phyloP scores from a whole-genome alignment of 23 tunicate species.

The Clavelina lepadiformis region DNA sequence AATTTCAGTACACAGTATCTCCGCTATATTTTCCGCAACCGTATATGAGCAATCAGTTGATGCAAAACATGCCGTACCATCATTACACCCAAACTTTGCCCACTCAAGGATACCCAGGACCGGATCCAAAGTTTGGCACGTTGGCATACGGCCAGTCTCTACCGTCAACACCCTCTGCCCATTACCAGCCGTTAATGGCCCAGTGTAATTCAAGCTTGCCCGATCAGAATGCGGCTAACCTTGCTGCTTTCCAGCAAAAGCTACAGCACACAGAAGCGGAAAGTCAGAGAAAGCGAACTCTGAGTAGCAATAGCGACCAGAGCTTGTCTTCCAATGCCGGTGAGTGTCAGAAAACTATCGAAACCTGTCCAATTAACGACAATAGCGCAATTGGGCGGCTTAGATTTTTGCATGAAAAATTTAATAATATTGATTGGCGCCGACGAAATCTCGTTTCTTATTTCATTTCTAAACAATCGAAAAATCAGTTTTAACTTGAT shows the following conservation, averaged over 20 bases:
- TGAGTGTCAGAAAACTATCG: slow-evolving; percentile 12
- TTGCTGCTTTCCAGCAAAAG: too few relatives aligned
- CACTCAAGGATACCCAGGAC: background rate
- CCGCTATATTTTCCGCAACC: background rate
- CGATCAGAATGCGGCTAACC: too few relatives aligned
- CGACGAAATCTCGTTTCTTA: too few relatives aligned
- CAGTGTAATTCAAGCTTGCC: too few relatives aligned
- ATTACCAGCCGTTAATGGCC: too few relatives aligned
- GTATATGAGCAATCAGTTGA: background rate
- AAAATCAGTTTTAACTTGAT: too few relatives aligned
- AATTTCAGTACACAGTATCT: background rate
- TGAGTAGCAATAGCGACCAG: slow-evolving; percentile 76
- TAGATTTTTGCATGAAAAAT: too few relatives aligned
- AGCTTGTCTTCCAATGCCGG: slow-evolving; percentile 67
- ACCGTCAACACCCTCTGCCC: background rate
- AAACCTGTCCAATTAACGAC: background rate
- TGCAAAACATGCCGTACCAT: background rate
- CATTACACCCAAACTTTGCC: background rate
- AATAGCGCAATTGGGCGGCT: too few relatives aligned
- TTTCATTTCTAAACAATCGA: too few relatives aligned
- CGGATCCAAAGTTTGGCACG: too few relatives aligned
- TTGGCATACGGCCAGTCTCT: slow-evolving; percentile 16
- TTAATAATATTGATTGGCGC: too few relatives aligned
- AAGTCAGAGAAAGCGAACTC: slow-evolving; percentile 35
- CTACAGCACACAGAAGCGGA: too few relatives aligned